These are phyloP conservation scores for Zaprionus lachaisei DNA, from an alignment of 1,140 invertebrate genomes.

Conservation along the genomic window DNA sequence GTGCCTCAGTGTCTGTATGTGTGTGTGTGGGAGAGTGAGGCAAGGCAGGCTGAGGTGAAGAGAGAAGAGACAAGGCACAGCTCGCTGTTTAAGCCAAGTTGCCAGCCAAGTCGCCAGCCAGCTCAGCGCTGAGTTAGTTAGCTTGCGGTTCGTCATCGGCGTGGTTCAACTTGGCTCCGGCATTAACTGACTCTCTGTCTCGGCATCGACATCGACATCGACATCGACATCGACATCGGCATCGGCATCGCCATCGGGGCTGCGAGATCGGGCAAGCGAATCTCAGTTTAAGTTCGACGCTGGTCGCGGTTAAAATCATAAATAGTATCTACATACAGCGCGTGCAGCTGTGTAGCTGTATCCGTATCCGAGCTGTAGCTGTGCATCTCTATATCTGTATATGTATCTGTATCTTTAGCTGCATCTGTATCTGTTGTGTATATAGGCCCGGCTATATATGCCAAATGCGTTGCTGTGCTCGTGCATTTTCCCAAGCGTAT, in stretches of 20 bases:
- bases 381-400: not conserved
- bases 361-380: not conserved
- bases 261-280: too few relatives aligned
- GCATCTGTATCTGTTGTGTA: constrained; percentile 35
- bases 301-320: constrained; percentile 68
- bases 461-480: constrained; percentile 58
- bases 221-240: not conserved
- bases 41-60: not conserved
- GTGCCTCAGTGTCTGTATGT: not conserved
- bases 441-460: constrained; percentile 63
- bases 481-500: constrained; percentile 79
- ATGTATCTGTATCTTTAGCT: not conserved
- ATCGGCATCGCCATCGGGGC: not conserved
- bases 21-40: not conserved
- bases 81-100: constrained; percentile 48
- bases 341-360: constrained; percentile 30
- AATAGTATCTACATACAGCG: constrained; percentile 73
- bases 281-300: too few relatives aligned
- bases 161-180: constrained; percentile 68
- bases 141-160: constrained; percentile 78
- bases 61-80: constrained; percentile 16
- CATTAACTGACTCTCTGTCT: constrained; percentile 10
- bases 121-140: constrained; percentile 57
- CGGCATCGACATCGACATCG: constrained; percentile 25
- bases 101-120: constrained; percentile 38